Evolutionary conservation across 2,797 vertebrate species (phyloP), one percentile per base, ranked within the genome.

Genomic region (Lutjanus campechanus): DNA sequence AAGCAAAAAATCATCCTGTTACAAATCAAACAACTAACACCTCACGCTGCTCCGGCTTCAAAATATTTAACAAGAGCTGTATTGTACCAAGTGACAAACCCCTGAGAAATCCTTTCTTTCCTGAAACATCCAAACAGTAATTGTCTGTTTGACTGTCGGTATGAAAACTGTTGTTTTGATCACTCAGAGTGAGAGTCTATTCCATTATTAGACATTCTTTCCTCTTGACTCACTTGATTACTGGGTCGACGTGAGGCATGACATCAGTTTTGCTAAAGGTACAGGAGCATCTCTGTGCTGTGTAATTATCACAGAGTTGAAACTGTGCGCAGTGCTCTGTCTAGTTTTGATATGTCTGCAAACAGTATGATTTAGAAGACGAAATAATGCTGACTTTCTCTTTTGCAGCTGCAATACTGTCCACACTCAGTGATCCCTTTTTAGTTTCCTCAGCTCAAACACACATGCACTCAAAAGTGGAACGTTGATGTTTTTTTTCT

Each of bases 171-270:
- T 46, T 87, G 73, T 81, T 75, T 76, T 76, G 49, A 81, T 85
- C 54, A 20, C 44, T 65, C 44, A 0, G 17, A 47, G 44, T 47
- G 66, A 65, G 66, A 79, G 17, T n/a, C 25, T 50, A 7, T 83
- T 78, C 70, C 69, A n/a, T 84, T 81, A 86, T 73, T 75, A 72
- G 41, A 77, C 84, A 90, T 89, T 83, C 82, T 79, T 90, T 89
- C 85, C 86, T 69, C 61, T 55, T 89, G 82, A 92, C 76, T 91
- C 86, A 91, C 67, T 72, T 85, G 76, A 88, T 90, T 90, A 63
- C 77, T 25, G 69, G 81, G 50, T 80, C n/a, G 47, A 59, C 2
- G 3, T 36, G n/a, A 64, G 67, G 59, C 36, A 51, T 71, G 80
- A 76, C 60, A 59, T 88, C 70, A 81, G 69, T 67, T 74, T 73